Evolutionary conservation across 2,888 invertebrate species (phyloP).

Genomic region (Saturnia pavonia): DNA sequence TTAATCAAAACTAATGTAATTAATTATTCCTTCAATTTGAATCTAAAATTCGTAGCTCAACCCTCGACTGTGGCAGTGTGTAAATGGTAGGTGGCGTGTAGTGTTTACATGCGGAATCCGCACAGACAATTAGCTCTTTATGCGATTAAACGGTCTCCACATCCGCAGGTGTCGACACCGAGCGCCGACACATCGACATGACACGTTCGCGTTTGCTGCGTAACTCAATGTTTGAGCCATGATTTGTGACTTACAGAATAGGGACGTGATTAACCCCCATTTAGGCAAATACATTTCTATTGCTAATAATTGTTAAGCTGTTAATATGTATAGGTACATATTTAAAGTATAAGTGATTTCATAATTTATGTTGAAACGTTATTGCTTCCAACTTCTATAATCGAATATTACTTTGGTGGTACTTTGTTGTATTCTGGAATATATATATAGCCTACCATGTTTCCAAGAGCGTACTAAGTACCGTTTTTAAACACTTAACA

Average conservation of each 20-base stretch:
- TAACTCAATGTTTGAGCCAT: conserved; percentile 33
- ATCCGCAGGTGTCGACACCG: conserved; percentile 63
- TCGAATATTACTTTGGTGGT: neutral
- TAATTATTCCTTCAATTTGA: conserved; percentile 13
- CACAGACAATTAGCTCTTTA: conserved; percentile 79
- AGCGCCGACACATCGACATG: conserved; percentile 42
- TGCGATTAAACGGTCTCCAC: conserved; percentile 68
- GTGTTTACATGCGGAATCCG: conserved; percentile 78
- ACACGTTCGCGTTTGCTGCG: conserved; percentile 40
- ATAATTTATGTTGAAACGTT: neutral
- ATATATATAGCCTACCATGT: too few species aligned
- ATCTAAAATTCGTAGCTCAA: conserved; percentile 17
- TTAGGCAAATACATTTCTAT: neutral
- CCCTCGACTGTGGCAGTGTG: conserved; percentile 28
- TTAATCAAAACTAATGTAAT: conserved; percentile 17
- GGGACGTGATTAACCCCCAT: conserved; percentile 26
- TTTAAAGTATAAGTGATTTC: neutral
- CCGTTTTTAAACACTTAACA: too few species aligned
- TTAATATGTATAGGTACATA: neutral
- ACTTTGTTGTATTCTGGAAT: neutral
- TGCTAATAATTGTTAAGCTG: conserved; percentile 6
- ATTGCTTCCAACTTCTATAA: neutral
- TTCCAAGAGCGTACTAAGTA: too few species aligned
- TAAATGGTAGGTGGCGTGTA: conserved; percentile 58
- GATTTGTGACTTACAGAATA: conserved; percentile 30